Base-by-base conservation (phyloP, 1,140 invertebrate genomes). In the Brachystomella parvula region DNA sequence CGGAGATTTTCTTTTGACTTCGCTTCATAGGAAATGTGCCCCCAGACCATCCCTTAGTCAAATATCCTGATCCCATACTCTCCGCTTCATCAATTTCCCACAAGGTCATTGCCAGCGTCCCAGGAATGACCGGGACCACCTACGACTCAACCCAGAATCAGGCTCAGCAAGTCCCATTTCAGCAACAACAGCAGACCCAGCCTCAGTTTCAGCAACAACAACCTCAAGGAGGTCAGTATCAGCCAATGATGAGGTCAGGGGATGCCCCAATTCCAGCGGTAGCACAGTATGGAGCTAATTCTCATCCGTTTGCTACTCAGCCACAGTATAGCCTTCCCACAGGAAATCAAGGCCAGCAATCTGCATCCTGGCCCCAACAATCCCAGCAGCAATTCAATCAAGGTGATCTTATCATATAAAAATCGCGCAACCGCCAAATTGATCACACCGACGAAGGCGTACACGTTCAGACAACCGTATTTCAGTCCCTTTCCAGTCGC, bases 31-130 rank as follows among this genome's bases (percentile, higher is more conserved):
- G 71, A 21, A 73, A 73, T 64, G 72, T 71, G 3, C 72, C 72
- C 0, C 69, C 72, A 56, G 67, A 73, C 31, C 72, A 73, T 59
- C 72, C 72, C 6, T 49, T 73, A 17, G 72, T 73, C 17, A 68
- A 73, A 53, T 69, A 71, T 33, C 64, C 66, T 1, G 72, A 73
- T 21, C 63, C 69, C n/a, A 70, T 66, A 31, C n/a, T 67, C 24
- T 47, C 63, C 3, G 1, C 63, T 15, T 32, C 47, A 21, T 57
- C 53, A 24, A 35, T 64, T 9, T 62, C 64, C 0, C 58, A 39
- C 30, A 66, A 66, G 12, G 63, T 71, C 28, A 49, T 73, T 2
- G 69, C 72, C 31, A 44, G 69, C n/a, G 53, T 73, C 49, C 72
- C 72, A 0, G 69, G 65, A 21, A 66, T 62, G 64, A 47, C 12